These are phyloP conservation scores for Sussaba pulchella DNA, from an alignment of 2,888 invertebrate species.

Conservation along the genomic window DNA sequence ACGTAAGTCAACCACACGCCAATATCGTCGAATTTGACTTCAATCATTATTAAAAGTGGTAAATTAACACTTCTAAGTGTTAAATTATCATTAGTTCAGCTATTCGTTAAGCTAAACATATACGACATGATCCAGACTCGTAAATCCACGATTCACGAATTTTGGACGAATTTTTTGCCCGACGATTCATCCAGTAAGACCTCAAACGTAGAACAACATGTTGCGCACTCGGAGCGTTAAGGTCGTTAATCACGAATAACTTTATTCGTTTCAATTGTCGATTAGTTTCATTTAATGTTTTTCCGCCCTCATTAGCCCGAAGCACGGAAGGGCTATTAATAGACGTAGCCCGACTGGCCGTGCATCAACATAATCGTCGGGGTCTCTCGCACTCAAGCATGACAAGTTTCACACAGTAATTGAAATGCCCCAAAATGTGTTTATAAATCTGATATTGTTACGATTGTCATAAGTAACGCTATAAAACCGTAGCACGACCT, in stretches of 20 bases:
- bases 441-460: conserved; percentile 33
- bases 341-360: conserved; percentile 22
- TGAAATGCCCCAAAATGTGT: conserved; percentile 39
- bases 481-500: conserved; percentile 49
- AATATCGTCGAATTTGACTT: too few relatives aligned
- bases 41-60: too few relatives aligned
- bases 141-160: too few relatives aligned
- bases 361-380: conserved; percentile 42
- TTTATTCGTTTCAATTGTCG: conserved; percentile 13
- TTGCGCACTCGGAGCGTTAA: not conserved
- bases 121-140: too few relatives aligned
- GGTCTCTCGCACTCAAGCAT: conserved; percentile 63
- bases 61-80: too few relatives aligned
- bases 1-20: too few relatives aligned
- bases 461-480: conserved; percentile 16
- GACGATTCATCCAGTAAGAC: too few relatives aligned
- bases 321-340: conserved; percentile 24
- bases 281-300: conserved; percentile 10
- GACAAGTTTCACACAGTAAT: conserved; percentile 51
- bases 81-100: too few relatives aligned
- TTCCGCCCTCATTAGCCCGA: not conserved
- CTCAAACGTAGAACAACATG: not conserved
- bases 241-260: conserved; percentile 9
- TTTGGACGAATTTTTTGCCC: too few relatives aligned
- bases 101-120: too few relatives aligned